Base-by-base conservation (phyloP, 1,140 invertebrate genomes). In the Grapholita molesta region DNA sequence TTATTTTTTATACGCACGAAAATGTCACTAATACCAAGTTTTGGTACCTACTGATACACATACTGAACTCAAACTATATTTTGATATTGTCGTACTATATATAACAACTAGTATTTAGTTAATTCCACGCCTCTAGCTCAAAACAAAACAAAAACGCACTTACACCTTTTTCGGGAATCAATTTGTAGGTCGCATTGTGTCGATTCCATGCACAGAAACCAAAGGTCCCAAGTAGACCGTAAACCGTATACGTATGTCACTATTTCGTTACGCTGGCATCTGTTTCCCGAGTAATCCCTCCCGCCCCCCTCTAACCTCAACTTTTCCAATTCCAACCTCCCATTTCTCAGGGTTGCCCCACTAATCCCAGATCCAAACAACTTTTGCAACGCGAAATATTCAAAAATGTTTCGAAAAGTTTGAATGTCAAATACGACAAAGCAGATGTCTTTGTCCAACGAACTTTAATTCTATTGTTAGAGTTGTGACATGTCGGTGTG, bases 321-420 rank as follows among this genome's bases (percentile, higher is more conserved):
- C 78, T 82, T 80, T 82, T 82, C 79, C 78, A 80, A 82, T 80
- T 82, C 74, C 74, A 67, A 67, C 72, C 76, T 64, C 53, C 72
- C 70, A 73, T 75, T 73, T 74, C 74, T 74, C 74, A 76, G 70
- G 73, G 77, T 73, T 77, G 75, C 72, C 70, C 72, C 69, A 74
- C 76, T 79, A 82, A 79, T 82, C 77, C 77, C 57, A 64, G 73
- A 75, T 77, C 76, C 67, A 72, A 53, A 73, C 76, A 76, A 82
- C 74, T 82, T 78, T 74, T 70, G 76, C 73, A 72, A 73, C 69
- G 61, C 57, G 68, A 61, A 77, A 77, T 81, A 74, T 78, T 75
- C 74, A 74, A 73, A 80, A 78, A 70, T 70, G 57, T 70, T 68
- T 70, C 32, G 42, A 67, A 68, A 70, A 61, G 15, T 67, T 53